Evolutionary conservation across 2,888 invertebrate genomes (phyloP).

Genomic region (Bugula neritina): DNA sequence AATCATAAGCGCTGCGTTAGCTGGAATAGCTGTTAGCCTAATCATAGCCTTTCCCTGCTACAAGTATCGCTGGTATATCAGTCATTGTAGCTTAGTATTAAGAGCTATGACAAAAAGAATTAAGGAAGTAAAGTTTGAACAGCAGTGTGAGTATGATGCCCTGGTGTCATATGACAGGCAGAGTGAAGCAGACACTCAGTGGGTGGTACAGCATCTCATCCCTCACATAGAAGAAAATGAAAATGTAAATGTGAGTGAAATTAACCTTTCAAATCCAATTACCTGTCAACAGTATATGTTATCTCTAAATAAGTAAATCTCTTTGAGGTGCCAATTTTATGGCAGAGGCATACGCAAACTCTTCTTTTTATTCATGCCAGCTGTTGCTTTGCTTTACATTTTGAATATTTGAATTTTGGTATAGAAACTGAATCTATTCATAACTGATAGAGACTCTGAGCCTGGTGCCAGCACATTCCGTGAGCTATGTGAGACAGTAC

Average conservation of each 20-base stretch:
- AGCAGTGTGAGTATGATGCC: constrained; percentile 20
- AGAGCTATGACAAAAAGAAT: constrained; percentile 1
- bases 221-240: background rate
- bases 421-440: background rate
- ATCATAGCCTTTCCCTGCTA: background rate
- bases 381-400: too few species aligned
- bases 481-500: background rate
- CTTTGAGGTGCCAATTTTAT: too few species aligned
- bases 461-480: background rate
- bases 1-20: background rate
- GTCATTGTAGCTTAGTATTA: background rate
- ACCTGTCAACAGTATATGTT: too few species aligned
- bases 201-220: background rate
- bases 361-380: too few species aligned
- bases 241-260: too few species aligned
- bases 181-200: background rate
- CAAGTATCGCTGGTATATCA: constrained; percentile 12
- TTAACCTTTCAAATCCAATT: too few species aligned
- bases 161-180: background rate
- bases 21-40: background rate
- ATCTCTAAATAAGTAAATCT: too few species aligned
- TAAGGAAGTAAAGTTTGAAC: constrained; percentile 4
- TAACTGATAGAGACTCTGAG: background rate
- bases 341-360: too few species aligned
- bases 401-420: too few species aligned